Percentiles rank a stretch among this genome's conserved stretches.
Conservation (phyloP, 2,797 vertebrate genomes). For the Poecilia wingei region DNA sequence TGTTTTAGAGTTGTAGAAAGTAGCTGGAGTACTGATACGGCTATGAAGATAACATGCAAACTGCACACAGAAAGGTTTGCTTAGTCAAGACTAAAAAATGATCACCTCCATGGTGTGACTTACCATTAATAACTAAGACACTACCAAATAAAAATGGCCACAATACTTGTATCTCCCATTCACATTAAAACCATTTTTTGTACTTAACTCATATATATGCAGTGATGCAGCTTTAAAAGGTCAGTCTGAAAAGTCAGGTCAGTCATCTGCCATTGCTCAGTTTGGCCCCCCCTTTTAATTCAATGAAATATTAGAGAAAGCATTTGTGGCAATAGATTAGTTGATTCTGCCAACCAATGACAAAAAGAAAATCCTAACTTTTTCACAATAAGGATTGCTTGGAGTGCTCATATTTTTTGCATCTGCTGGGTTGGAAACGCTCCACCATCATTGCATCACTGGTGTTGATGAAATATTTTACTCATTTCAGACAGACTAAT, state of each 20-base stretch:
- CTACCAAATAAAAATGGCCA: neutral
- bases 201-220: neutral
- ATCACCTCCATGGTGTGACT: neutral
- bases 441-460: neutral
- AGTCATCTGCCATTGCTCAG: neutral
- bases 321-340: neutral
- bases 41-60: neutral
- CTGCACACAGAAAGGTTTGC: neutral
- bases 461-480: constrained; percentile 2
- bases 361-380: neutral
- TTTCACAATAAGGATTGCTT: neutral
- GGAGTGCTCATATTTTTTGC: neutral
- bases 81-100: neutral
- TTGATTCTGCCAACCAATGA: neutral
- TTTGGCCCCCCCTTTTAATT: neutral
- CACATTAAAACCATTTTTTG: neutral
- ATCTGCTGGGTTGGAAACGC: neutral
- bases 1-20: neutral
- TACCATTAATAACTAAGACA: neutral
- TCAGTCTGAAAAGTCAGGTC: neutral
- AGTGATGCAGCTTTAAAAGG: neutral
- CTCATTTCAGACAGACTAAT: neutral
- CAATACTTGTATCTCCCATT: neutral
- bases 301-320: neutral
- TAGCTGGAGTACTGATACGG: neutral